These are phyloP conservation scores for Onychomys leucogaster DNA, from an alignment of 2,797 vertebrate species.

Conservation along the genomic window DNA sequence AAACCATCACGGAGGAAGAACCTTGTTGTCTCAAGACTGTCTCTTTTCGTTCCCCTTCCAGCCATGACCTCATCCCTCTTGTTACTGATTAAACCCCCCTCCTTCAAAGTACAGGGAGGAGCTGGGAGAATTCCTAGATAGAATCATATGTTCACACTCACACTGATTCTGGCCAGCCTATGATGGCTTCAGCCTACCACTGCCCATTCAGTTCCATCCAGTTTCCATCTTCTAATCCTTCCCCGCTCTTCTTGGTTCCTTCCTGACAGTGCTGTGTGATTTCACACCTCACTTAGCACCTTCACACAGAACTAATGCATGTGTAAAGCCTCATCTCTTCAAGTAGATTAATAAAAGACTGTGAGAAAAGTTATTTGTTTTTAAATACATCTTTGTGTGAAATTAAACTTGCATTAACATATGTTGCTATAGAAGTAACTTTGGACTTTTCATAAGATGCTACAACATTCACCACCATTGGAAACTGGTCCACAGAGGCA, in stretches of 20 bases:
- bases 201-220: neutral
- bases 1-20: neutral
- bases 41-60: neutral
- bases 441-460: constrained; percentile 58
- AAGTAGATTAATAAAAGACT: constrained; percentile 29
- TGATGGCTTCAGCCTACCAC: neutral
- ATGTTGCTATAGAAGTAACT: constrained; percentile 67
- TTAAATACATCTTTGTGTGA: neutral
- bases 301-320: constrained; percentile 19
- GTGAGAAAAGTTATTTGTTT: constrained; percentile 63
- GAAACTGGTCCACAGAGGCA: neutral
- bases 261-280: neutral
- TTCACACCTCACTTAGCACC: constrained; percentile 25
- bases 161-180: neutral
- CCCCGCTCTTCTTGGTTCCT: constrained; percentile 1
- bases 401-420: constrained; percentile 65
- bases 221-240: neutral
- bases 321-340: constrained; percentile 35
- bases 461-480: constrained; percentile 2
- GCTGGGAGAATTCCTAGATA: neutral
- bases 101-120: neutral
- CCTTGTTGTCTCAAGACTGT: neutral
- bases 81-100: neutral
- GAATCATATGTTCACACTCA: fast-evolving
- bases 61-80: neutral